phyloP scores from a whole-genome alignment of 2,113 vertebrate species.

The Cyphomyrus discorhynchus region DNA sequence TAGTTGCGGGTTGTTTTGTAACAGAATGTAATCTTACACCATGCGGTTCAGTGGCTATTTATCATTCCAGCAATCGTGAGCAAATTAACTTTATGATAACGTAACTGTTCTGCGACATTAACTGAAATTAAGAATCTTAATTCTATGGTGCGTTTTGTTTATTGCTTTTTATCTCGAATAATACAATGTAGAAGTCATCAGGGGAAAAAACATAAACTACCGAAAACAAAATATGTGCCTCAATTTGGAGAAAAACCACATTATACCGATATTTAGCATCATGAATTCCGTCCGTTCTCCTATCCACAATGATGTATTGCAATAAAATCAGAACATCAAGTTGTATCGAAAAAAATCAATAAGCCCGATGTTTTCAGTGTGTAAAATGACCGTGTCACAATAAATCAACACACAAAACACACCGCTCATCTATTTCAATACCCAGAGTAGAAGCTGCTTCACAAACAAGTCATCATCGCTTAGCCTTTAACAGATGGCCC shows the following conservation, averaged over 20 bases:
- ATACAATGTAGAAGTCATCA: background rate
- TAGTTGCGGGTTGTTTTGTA: conserved; percentile 49
- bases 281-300: background rate
- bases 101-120: background rate
- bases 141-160: background rate
- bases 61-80: conserved; percentile 57
- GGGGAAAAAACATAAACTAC: background rate
- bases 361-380: background rate
- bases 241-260: background rate
- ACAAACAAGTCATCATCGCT: conserved; percentile 64
- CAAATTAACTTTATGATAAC: background rate
- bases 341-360: background rate
- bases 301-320: background rate
- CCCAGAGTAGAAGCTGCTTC: conserved; percentile 25
- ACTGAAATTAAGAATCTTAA: background rate
- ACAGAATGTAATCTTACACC: conserved; percentile 59
- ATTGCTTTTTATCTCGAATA: background rate
- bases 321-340: conserved; percentile 2
- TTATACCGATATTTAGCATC: background rate
- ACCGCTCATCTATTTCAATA: background rate
- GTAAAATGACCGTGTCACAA: conserved; percentile 8
- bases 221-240: background rate
- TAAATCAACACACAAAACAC: conserved; percentile 1
- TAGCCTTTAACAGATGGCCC: conserved; percentile 58
- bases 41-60: conserved; percentile 61